Evolutionary conservation across 1,140 invertebrate species (phyloP), one percentile per base, ranked within the genome.

Genomic region (Tetramorium simillimum): DNA sequence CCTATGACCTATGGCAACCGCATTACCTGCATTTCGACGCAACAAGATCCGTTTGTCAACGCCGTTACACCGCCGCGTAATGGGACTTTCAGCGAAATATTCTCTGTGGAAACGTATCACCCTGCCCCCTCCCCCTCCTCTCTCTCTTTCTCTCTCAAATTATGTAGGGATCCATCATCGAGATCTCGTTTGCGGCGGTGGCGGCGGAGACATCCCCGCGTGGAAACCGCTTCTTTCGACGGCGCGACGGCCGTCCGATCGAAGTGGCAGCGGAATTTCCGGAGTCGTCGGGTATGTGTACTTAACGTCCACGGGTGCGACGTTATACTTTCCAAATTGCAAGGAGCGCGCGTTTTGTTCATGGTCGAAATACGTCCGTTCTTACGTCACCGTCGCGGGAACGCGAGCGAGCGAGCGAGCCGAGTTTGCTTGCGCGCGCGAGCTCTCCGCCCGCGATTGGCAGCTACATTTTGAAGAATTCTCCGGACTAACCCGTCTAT

Each of bases 381-480:
- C 51, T 84, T 84, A 84, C 67, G 80, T 84, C 80, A 84, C 2
- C 9, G 33, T 67, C 6, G 76, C 43, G 76, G 14, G 28, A 33
- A 33, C n/a, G 58, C 21, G 40, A 76, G 73, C n/a, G 56, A 12
- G 33, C 10, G 33, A 33, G 33, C 33, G 33, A 4, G 3, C 3
- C 5, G n/a, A 10, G 9, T 43, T 37, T n/a, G 49, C n/a, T 0
- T 14, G 18, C 53, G 53, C 53, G 53, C 18, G 49, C 49, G 6
- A 7, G 46, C 46, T 24, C 33, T 21, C 7, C 37, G 73, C 24
- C 24, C 75, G 40, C 75, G 73, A 78, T 77, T 85, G 72, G 82
- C 70, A 77, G 73, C 33, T 80, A 85, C 58, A 80, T 85, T 80
- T 78, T 78, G 49, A 85, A 85, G 82, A 85, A 85, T 85, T 65